Conservation (phyloP, 2,888 invertebrate genomes). For the Microplitis deprimator region DNA sequence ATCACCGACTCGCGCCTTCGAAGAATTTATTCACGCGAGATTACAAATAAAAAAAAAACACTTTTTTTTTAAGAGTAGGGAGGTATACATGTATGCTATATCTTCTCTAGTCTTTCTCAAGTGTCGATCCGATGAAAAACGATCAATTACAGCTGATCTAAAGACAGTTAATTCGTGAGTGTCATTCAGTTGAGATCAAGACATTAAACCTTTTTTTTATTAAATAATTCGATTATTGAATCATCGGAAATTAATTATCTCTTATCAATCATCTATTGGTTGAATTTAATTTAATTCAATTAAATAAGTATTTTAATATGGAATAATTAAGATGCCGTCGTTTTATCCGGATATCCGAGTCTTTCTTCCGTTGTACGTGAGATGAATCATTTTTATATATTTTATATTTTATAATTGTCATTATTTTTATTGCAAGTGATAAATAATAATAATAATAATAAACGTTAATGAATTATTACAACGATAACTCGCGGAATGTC, state of each 20-base stretch:
- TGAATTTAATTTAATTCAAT: no score
- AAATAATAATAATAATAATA: not conserved
- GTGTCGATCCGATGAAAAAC: constrained; percentile 1
- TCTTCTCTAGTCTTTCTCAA: not conserved
- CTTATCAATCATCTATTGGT: not conserved
- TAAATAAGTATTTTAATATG: no score
- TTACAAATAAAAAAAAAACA: constrained; percentile 5
- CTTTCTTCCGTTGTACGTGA: constrained; percentile 21
- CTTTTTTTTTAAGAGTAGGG: not conserved
- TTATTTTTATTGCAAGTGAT: not conserved
- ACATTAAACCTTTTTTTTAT: not conserved
- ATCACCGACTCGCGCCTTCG: constrained; percentile 18
- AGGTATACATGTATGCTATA: not conserved
- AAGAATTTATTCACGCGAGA: constrained; percentile 28
- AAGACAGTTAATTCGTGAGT: not conserved
- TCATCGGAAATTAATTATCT: constrained; percentile 6
- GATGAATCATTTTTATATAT: constrained; percentile 12
- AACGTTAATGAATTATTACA: not conserved
- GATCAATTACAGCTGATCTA: constrained; percentile 30
- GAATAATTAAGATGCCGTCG: constrained; percentile 6
- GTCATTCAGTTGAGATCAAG: not conserved
- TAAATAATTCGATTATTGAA: not conserved
- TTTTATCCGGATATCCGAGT: not conserved
- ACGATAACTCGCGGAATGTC: constrained; percentile 29
- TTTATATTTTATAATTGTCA: not conserved